These are phyloP conservation scores for Drosophila rellima DNA, from an alignment of 2,888 invertebrate genomes.

Conservation along the genomic window DNA sequence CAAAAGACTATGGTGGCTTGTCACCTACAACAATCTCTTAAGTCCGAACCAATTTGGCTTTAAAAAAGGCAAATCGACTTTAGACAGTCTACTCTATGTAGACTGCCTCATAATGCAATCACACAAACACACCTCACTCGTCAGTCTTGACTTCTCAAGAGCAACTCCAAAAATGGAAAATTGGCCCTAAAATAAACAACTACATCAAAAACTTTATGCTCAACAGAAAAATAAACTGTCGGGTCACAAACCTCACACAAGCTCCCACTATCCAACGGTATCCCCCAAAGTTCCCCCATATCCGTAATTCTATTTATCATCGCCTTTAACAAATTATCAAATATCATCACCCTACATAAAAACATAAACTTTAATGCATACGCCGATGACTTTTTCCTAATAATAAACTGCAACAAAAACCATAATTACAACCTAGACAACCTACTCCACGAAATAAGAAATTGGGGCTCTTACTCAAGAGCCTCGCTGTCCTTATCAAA, in stretches of 20 bases:
- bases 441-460: no score
- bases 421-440: no score
- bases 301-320: constrained; percentile 18
- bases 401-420: no score
- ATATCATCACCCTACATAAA: constrained; percentile 7
- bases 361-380: no score
- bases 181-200: constrained; percentile 11
- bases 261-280: constrained; percentile 1
- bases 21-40: no score
- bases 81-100: no score
- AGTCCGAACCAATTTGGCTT: no score
- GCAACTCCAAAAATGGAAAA: constrained; percentile 6
- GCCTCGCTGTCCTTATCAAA: no score
- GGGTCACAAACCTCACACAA: neutral
- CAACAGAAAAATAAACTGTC: constrained; percentile 9
- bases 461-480: no score
- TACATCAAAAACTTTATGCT: constrained; percentile 16
- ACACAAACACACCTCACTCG: constrained; percentile 20
- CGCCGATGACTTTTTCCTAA: no score
- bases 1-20: no score
- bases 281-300: constrained; percentile 11
- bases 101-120: constrained; percentile 7
- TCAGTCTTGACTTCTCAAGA: constrained; percentile 29
- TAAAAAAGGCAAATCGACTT: no score
- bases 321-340: constrained; percentile 11